phyloP scores from a whole-genome alignment of 2,797 vertebrate genomes.

The Glyptemys insculpta region DNA sequence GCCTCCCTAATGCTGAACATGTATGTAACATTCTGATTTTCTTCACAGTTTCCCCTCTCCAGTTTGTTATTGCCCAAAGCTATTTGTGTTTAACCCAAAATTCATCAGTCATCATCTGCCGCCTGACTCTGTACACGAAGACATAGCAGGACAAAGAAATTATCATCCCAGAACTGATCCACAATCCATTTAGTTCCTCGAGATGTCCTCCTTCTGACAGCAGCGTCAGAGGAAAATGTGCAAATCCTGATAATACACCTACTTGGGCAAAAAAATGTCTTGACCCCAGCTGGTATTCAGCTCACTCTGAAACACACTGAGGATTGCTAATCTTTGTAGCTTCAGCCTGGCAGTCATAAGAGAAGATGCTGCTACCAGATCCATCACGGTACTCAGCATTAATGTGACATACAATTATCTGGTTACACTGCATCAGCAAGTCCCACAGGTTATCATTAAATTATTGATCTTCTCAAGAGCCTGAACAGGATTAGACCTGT shows the following conservation, averaged over 20 bases:
- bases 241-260: background rate
- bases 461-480: background rate
- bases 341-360: background rate
- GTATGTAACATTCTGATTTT: constrained; percentile 39
- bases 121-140: background rate
- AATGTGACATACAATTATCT: background rate
- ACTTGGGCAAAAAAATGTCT: background rate
- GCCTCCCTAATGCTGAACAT: background rate
- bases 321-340: too few species aligned
- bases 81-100: constrained; percentile 60
- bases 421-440: background rate
- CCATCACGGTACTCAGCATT: background rate
- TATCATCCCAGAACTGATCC: constrained; percentile 15
- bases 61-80: constrained; percentile 46
- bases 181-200: constrained; percentile 2
- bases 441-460: background rate
- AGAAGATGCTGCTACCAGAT: background rate
- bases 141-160: background rate
- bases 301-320: background rate
- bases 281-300: background rate
- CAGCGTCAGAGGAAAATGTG: constrained; percentile 37
- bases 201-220: constrained; percentile 23
- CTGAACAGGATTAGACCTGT: background rate
- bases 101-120: constrained; percentile 38
- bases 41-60: constrained; percentile 56